Conservation (phyloP, 2,113 vertebrate species). For the Rhabdornis inornatus region DNA sequence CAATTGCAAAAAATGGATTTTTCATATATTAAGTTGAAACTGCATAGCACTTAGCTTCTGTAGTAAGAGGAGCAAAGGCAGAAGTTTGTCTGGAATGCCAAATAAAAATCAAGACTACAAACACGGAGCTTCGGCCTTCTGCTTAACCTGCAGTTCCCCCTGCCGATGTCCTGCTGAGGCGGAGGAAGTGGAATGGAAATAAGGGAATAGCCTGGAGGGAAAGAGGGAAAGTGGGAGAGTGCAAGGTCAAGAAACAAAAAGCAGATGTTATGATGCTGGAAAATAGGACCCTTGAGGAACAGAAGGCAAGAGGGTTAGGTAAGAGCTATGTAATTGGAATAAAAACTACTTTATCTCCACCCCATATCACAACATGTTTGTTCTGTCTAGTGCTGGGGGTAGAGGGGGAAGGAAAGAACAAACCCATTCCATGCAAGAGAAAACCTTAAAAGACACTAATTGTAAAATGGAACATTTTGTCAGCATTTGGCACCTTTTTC, state of each 20-base stretch:
- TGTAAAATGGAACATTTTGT: background rate
- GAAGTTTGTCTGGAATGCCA: background rate
- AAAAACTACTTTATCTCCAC: background rate
- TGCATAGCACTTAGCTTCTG: background rate
- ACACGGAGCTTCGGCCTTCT: background rate
- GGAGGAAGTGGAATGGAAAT: background rate
- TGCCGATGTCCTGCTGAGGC: background rate
- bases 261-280: background rate
- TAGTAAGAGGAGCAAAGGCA: background rate
- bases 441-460: background rate
- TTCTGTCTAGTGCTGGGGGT: background rate
- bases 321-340: background rate
- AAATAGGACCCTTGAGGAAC: constrained; percentile 19
- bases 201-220: constrained; percentile 14
- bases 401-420: rapidly evolving
- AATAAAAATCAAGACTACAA: background rate
- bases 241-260: constrained; percentile 42
- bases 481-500: background rate
- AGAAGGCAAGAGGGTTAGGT: background rate
- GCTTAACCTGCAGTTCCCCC: constrained; percentile 20
- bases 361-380: background rate
- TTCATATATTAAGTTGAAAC: background rate
- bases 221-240: constrained; percentile 6
- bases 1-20: background rate
- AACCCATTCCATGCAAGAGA: background rate